These are phyloP conservation scores for Porites lobata DNA, from an alignment of 92 coral and sea anemone genomes.

Conservation along the genomic window DNA sequence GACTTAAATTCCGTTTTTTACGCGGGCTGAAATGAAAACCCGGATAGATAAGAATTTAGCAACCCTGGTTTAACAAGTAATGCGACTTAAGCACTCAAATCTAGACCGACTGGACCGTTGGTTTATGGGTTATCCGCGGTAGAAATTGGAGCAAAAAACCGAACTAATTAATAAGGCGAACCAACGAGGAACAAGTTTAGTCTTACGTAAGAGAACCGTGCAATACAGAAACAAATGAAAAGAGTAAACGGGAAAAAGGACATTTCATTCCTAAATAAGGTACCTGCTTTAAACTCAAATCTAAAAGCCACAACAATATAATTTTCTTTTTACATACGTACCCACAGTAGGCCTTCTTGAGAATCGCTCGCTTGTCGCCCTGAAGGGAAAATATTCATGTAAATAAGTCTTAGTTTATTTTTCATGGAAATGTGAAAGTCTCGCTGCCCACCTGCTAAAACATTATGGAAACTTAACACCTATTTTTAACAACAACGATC, in stretches of 20 bases:
- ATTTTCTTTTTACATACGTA: constrained; percentile 35
- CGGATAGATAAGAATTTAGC: too few relatives aligned
- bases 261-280: neutral
- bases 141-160: too few relatives aligned
- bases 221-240: neutral
- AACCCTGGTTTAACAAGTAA: too few relatives aligned
- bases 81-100: too few relatives aligned
- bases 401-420: neutral
- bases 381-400: constrained; percentile 34
- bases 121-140: too few relatives aligned
- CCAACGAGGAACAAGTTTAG: too few relatives aligned
- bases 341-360: constrained; percentile 96
- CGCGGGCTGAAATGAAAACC: too few relatives aligned
- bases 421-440: neutral
- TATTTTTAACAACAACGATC: constrained; percentile 20
- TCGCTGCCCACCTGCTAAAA: constrained; percentile 25
- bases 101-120: too few relatives aligned
- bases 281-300: neutral
- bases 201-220: too few relatives aligned
- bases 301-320: neutral
- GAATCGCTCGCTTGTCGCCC: constrained; percentile 94
- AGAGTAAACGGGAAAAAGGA: neutral
- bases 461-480: neutral
- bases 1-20: too few relatives aligned
- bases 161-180: too few relatives aligned